Evolutionary conservation across 2,888 invertebrate genomes (phyloP), one percentile per base, ranked within the genome.

Genomic region (Dynastes tityus): DNA sequence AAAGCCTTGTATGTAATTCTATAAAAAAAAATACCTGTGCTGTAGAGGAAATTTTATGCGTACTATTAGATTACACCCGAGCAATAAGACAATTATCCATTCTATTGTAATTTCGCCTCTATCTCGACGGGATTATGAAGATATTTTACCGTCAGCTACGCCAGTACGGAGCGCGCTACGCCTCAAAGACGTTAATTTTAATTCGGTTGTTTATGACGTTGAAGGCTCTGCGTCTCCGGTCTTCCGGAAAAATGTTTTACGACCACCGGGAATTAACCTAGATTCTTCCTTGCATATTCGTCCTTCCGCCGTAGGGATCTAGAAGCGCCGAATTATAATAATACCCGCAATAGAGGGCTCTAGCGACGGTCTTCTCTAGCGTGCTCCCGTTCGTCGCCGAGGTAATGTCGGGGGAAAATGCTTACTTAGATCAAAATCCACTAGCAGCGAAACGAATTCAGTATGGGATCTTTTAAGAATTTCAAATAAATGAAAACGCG

Each of bases 221-320:
- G 29, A 76, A 55, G 37, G 67, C 13, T 45, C 67, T 32, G 11
- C 61, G 29, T 16, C 61, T 74, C 73, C 29, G n/a, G 45, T 45
- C 22, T 61, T 40, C 61, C 49, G 67, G 67, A 77, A 77, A 77
- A 77, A 77, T 77, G 77, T 58, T 77, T 77, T 77, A 77, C 68
- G 77, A 67, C 68, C 51, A 13, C 45, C 11, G 61, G 58, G 77
- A 77, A 68, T 77, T 77, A 55, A 77, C 77, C 77, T 55, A 67
- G 53, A 77, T 77, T 77, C 45, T 40, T 51, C 27, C 63, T 63
- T 64, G 75, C 63, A 68, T 68, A 68, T 51, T 27, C 51, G 65
- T 11, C 40, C n/a, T 65, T 4, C 40, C 65, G n/a, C 37, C 11
- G 13, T 13, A 37, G 27, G 32, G 13, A 29, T 29, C 22, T 58